phyloP scores from a whole-genome alignment of 2,113 vertebrate genomes.

The Oenanthe oenanthe region DNA sequence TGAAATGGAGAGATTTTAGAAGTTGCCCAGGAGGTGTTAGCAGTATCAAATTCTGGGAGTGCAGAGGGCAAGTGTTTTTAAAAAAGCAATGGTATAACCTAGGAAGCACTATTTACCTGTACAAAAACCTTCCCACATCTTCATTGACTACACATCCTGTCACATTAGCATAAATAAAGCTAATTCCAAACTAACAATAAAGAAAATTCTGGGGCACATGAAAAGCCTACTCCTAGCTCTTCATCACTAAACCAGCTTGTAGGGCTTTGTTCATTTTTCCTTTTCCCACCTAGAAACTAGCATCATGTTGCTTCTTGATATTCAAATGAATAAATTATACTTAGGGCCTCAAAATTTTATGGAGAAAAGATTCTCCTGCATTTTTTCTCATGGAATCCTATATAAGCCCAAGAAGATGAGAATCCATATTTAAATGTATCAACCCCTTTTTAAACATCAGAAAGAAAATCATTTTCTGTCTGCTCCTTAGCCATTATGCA shows the following conservation, averaged over 20 bases:
- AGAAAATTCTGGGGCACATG: not conserved
- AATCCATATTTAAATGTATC: not conserved
- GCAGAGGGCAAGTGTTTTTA: not conserved
- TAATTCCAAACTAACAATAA: slow-evolving; percentile 79
- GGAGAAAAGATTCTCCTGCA: not conserved
- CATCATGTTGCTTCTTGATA: not conserved
- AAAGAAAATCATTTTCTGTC: not conserved
- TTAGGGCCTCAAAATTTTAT: not conserved
- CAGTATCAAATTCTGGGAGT: not conserved
- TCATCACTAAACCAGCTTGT: not conserved
- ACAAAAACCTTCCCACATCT: slow-evolving; percentile 80
- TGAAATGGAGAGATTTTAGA: not conserved
- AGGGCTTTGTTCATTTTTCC: not conserved
- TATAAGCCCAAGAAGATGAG: not conserved
- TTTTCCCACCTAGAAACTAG: not conserved
- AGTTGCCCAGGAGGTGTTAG: not conserved
- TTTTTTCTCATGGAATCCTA: not conserved
- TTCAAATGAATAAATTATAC: not conserved
- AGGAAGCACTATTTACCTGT: slow-evolving; percentile 65
- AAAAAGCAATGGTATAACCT: not conserved
- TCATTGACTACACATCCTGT: slow-evolving; percentile 77
- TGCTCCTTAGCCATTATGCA: not conserved
- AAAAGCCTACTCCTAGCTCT: not conserved
- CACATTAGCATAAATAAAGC: slow-evolving; percentile 82
- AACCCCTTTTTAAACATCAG: not conserved